Evolutionary conservation across 2,797 vertebrate species (phyloP).

Genomic region (Enteromius fasciolatus): DNA sequence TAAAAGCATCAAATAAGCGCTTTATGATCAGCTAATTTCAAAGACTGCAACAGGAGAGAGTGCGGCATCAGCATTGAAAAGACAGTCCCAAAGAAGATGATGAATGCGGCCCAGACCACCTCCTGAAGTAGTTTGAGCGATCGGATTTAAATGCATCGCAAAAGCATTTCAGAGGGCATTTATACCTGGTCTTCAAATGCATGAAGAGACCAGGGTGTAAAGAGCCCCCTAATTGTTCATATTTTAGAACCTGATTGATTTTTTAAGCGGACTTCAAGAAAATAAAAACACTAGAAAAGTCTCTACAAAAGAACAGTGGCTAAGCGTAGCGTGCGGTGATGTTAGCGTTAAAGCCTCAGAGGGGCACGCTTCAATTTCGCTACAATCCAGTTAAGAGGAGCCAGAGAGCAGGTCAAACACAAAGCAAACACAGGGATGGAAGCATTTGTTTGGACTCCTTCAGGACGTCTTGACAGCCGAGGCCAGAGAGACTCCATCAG

Average conservation of each 20-base stretch:
- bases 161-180: too few species aligned
- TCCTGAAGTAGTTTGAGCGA: too few species aligned
- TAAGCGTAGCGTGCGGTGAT: background rate
- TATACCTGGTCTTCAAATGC: too few species aligned
- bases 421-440: constrained; percentile 73
- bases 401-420: constrained; percentile 65
- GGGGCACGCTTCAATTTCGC: background rate
- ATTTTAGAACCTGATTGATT: background rate
- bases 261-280: background rate
- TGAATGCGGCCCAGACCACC: too few species aligned
- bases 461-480: constrained; percentile 69
- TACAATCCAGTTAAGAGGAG: constrained; percentile 20
- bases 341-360: constrained; percentile 1
- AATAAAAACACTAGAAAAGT: background rate
- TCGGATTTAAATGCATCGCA: too few species aligned
- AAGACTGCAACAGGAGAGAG: too few species aligned
- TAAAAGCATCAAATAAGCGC: too few species aligned
- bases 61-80: too few species aligned
- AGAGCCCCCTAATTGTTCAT: background rate
- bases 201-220: too few species aligned
- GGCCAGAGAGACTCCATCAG: constrained; percentile 73
- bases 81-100: too few species aligned
- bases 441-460: constrained; percentile 73
- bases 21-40: too few species aligned
- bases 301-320: background rate